These are phyloP conservation scores for Cephalopterus ornatus DNA, from an alignment of 2,113 vertebrate genomes.

Conservation along the genomic window DNA sequence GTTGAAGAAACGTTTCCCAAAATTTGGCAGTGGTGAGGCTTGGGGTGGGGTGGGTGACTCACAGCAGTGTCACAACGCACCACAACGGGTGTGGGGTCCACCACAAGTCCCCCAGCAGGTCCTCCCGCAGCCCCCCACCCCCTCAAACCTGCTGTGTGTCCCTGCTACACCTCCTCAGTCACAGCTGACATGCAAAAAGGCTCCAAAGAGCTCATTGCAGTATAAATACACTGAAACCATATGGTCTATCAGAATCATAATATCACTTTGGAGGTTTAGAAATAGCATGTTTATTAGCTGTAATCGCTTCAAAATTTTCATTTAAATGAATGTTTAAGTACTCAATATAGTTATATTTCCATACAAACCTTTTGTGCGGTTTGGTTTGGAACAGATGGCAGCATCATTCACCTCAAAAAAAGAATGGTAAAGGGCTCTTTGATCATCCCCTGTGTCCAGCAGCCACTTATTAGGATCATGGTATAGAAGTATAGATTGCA, in stretches of 20 bases:
- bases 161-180: not conserved
- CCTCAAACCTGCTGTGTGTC: not conserved
- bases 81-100: rapidly evolving
- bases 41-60: not conserved
- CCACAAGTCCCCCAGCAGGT: not conserved
- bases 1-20: not conserved
- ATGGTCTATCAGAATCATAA: conserved; percentile 9
- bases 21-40: not conserved
- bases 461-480: not conserved
- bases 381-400: not conserved
- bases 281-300: conserved; percentile 34
- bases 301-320: not conserved
- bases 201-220: not conserved
- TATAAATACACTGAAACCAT: conserved; percentile 24
- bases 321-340: not conserved
- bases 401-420: not conserved
- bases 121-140: no score
- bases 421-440: not conserved
- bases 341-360: not conserved
- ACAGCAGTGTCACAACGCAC: not conserved
- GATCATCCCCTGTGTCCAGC: not conserved
- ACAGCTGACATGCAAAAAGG: not conserved
- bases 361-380: not conserved
- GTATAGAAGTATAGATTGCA: rapidly evolving
- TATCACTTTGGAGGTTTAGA: conserved; percentile 1